Percentiles rank a stretch among this genome's conserved stretches.
Conservation (phyloP, 92 coral and sea anemone genomes). For the Phymanthus crucifer region DNA sequence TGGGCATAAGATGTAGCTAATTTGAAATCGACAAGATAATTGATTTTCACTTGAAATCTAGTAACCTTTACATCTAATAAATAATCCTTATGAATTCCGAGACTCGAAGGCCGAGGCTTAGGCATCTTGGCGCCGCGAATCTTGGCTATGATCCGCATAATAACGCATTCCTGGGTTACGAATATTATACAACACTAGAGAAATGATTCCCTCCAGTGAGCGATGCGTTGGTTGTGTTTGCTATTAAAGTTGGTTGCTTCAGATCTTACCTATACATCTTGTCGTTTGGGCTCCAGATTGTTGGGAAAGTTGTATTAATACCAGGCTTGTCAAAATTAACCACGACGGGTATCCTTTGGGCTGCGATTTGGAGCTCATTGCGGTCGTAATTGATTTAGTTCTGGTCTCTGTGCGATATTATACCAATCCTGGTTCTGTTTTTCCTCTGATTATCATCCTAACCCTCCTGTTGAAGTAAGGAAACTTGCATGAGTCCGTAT, state of each 20-base stretch:
- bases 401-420: slow-evolving; percentile 9
- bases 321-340: slow-evolving; percentile 14
- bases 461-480: slow-evolving; percentile 13
- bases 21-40: slow-evolving; percentile 29
- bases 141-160: not conserved
- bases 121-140: slow-evolving; percentile 7
- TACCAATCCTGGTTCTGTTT: not conserved
- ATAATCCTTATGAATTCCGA: slow-evolving; percentile 22
- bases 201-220: not conserved
- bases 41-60: slow-evolving; percentile 25
- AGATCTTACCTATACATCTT: slow-evolving; percentile 26
- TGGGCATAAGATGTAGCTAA: not conserved
- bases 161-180: slow-evolving; percentile 27
- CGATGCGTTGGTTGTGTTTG: not conserved
- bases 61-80: slow-evolving; percentile 10
- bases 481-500: slow-evolving; percentile 25
- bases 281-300: slow-evolving; percentile 16
- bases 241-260: not conserved
- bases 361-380: slow-evolving; percentile 24
- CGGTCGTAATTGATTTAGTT: slow-evolving; percentile 8
- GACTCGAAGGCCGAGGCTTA: not conserved
- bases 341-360: slow-evolving; percentile 18
- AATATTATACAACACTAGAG: slow-evolving; percentile 6
- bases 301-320: not conserved
- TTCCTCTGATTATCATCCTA: slow-evolving; percentile 1